Evolutionary conservation across 92 coral and sea anemone species (phyloP), one percentile per base, ranked within the genome.

Genomic region (Heteractis magnifica): DNA sequence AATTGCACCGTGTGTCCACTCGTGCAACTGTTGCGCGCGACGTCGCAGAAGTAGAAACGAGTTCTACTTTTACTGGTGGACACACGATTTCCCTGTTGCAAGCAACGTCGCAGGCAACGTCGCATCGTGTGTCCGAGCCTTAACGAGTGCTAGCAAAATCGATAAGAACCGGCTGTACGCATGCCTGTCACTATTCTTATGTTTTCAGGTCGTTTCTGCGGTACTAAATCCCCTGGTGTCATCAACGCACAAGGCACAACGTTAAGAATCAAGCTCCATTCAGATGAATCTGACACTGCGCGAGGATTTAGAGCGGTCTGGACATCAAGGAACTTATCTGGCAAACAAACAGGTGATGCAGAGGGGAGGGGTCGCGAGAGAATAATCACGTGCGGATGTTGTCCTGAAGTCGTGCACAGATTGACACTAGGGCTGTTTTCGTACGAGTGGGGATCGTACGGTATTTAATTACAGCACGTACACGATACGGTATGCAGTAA

Each of bases 241-340:
- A 86, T 92, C 26, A 81, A 82, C 21, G 95, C 95, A 8, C 95
- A 92, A 49, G 92, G 91, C 10, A 90, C 91, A 0, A 83, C 90
- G 15, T 86, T 92, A 70, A 73, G 82, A 62, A 87, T 92, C 86
- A 92, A 87, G 65, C 90, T 92, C 51, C 81, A 77, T 58, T 92
- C 95, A 49, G 95, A 92, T 60, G 93, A 92, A 53, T 90, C 95
- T 6, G 95, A 92, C 76, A 87, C 95, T 4, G 93, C 71, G 56
- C 78, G 74, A 51, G 95, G 95, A 8, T 92, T 92, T 79, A 82
- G 86, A 60, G 93, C 88, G 20, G 81, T 68, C 13, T 90, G 95
- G 95, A 87, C 90, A 19, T 87, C 93, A n/a, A 88, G 82, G 65
- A 89, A 87, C 52, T 87, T 79, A 62, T 71, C 83, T 79, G 75